Base-by-base conservation (phyloP, 2,113 vertebrate genomes). In the Heteronetta atricapilla region DNA sequence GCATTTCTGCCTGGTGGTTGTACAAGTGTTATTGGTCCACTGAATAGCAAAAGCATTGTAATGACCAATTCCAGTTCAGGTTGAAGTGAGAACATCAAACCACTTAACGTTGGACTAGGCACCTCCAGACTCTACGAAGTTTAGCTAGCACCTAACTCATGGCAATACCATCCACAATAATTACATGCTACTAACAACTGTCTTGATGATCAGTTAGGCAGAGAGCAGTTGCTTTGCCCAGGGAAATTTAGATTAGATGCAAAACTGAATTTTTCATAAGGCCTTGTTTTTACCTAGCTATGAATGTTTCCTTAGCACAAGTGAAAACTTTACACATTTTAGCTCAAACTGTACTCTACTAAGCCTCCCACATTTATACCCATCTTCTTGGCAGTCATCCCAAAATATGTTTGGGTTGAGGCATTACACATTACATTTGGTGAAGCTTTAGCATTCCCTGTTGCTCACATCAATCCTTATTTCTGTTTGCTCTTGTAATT, bases 401-500 rank as follows among this genome's bases (percentile, higher is more conserved):
- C 67, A 89, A 97, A 98, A 93, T 96, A 90, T 97, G 80, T 97
- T 97, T 95, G 94, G 88, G 89, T 92, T 96, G 94, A 96, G 92
- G 91, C 91, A 98, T 96, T 97, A 86, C 89, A 86, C 93, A 91
- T 97, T 96, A 70, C 93, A 93, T 97, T 93, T 96, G 70, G 88
- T 97, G 94, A 97, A 86, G 90, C 94, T 95, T 97, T 96, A 97
- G 88, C 91, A 90, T 97, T 96, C 94, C 94, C 88, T 97, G 78
- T 97, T 96, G 88, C 92, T 95, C 93, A 74, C 88, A 95, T 95
- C 90, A 96, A 92, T 96, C 92, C 96, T 96, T 92, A 88, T 96
- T 97, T 97, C 92, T 96, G 81, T 97, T 97, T 97, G 93, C 95
- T 96, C 74, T 96, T 96, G 75, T 96, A 97, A 96, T 96, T 97